A percentile compares a stretch with the other conserved stretches of the same genome.
Evolutionary conservation across 2,113 vertebrate species (phyloP).

Genomic region (Rostratula benghalensis): DNA sequence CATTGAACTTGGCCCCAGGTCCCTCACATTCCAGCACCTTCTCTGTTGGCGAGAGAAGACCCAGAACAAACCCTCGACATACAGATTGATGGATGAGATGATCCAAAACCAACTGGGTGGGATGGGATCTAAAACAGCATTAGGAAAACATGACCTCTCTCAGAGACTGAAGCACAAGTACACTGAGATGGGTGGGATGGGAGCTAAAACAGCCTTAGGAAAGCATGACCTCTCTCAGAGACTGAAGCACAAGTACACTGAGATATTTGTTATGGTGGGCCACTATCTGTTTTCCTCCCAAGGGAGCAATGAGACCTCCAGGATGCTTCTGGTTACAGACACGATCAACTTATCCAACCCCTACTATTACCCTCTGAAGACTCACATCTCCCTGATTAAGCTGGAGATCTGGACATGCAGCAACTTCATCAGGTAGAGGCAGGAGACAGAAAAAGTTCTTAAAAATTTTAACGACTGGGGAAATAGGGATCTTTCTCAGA

Average conservation of each 20-base stretch:
- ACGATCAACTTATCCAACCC: background rate
- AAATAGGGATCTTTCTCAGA: rapidly evolving
- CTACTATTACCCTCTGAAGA: background rate
- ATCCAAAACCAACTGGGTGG: background rate
- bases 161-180: background rate
- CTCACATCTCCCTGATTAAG: background rate
- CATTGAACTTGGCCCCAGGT: slow-evolving; percentile 27
- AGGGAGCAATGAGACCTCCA: background rate
- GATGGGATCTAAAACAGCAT: background rate
- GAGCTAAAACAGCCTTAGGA: background rate
- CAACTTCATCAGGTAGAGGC: background rate
- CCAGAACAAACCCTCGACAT: background rate
- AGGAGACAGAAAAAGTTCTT: background rate
- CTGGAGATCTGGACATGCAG: slow-evolving; percentile 5
- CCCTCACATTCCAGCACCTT: slow-evolving; percentile 31
- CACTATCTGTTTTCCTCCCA: background rate
- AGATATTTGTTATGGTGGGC: background rate
- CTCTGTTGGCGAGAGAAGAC: background rate
- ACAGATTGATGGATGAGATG: background rate
- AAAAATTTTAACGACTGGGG: background rate
- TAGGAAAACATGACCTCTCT: background rate
- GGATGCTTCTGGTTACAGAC: background rate
- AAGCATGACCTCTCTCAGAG: background rate
- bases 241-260: background rate
- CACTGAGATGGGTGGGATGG: background rate